Percentiles rank a stretch among this genome's conserved stretches.
Evolutionary conservation across 2,888 invertebrate genomes (phyloP).

Genomic region (Azorinus chamasolen): DNA sequence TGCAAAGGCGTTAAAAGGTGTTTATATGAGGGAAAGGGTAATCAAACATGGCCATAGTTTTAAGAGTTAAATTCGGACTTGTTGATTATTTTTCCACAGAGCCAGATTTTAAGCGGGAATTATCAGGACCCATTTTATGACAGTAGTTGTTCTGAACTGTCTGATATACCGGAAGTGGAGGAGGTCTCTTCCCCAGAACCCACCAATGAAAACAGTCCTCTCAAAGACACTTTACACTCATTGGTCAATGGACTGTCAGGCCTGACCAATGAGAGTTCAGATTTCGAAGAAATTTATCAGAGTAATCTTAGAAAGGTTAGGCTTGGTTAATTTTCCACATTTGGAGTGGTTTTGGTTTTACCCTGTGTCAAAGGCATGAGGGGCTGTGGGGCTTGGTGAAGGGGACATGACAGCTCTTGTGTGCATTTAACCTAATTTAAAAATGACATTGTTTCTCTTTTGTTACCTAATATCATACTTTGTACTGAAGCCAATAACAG

Average conservation of each 20-base stretch:
- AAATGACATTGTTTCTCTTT: too few relatives aligned
- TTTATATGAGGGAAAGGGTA: too few relatives aligned
- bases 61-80: background rate
- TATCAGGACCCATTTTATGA: slow-evolving; percentile 66
- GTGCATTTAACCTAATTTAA: too few relatives aligned
- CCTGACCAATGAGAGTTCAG: slow-evolving; percentile 65
- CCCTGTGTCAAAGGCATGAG: slow-evolving; percentile 28
- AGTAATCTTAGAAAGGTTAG: slow-evolving; percentile 66
- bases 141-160: slow-evolving; percentile 86
- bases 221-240: slow-evolving; percentile 63
- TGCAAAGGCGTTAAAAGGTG: too few relatives aligned
- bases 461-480: too few relatives aligned
- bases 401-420: background rate
- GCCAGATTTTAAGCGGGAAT: slow-evolving; percentile 33
- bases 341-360: background rate
- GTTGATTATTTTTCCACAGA: slow-evolving; percentile 51
- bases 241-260: slow-evolving; percentile 63
- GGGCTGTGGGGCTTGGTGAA: slow-evolving; percentile 7
- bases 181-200: slow-evolving; percentile 81
- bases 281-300: slow-evolving; percentile 66
- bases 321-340: slow-evolving; percentile 38
- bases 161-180: slow-evolving; percentile 87
- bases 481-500: too few relatives aligned
- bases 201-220: slow-evolving; percentile 60
- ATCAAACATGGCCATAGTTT: too few relatives aligned